Percentiles rank a stretch among this genome's conserved stretches.
These are phyloP conservation scores for Thecocarcelia acutangulata DNA, from an alignment of 2,888 invertebrate genomes.

Conservation along the genomic window DNA sequence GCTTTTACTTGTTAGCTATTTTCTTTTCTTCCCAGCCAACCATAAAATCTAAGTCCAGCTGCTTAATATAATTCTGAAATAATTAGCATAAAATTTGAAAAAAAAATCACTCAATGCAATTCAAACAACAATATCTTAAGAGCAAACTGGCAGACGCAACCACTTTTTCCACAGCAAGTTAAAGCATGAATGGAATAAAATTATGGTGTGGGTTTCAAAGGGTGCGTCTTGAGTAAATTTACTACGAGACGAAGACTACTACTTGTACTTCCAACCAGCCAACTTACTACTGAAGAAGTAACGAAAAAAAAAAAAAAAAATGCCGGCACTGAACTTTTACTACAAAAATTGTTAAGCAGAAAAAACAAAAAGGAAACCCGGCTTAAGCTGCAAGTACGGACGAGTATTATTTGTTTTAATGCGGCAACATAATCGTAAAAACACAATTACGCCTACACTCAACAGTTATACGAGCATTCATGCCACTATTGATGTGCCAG, in stretches of 20 bases:
- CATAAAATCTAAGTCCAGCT: constrained; percentile 41
- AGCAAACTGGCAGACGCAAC: constrained; percentile 22
- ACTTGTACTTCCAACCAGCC: constrained; percentile 37
- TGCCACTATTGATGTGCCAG: constrained; percentile 9
- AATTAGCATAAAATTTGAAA: constrained; percentile 80
- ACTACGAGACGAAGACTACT: constrained; percentile 62
- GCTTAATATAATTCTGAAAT: constrained; percentile 73
- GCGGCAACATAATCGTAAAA: constrained; percentile 79
- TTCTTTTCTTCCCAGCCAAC: not conserved
- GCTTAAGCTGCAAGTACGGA: constrained; percentile 52
- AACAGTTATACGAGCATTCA: constrained; percentile 66
- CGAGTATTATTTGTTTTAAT: constrained; percentile 73
- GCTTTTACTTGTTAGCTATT: not conserved
- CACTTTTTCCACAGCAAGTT: constrained; percentile 27
- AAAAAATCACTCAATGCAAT: constrained; percentile 76
- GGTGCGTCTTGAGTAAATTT: constrained; percentile 66
- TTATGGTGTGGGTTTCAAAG: constrained; percentile 67
- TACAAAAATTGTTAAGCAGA: constrained; percentile 4
- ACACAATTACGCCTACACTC: constrained; percentile 81
- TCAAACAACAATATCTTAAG: constrained; percentile 46
- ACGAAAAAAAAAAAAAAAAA: constrained; percentile 2
- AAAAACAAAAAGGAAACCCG: constrained; percentile 20
- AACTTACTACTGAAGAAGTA: constrained; percentile 65
- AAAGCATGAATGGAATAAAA: constrained; percentile 54
- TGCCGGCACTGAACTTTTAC: constrained; percentile 18